Base-by-base conservation (phyloP, 2,797 vertebrate species). In the Halcyon chelicuti region DNA sequence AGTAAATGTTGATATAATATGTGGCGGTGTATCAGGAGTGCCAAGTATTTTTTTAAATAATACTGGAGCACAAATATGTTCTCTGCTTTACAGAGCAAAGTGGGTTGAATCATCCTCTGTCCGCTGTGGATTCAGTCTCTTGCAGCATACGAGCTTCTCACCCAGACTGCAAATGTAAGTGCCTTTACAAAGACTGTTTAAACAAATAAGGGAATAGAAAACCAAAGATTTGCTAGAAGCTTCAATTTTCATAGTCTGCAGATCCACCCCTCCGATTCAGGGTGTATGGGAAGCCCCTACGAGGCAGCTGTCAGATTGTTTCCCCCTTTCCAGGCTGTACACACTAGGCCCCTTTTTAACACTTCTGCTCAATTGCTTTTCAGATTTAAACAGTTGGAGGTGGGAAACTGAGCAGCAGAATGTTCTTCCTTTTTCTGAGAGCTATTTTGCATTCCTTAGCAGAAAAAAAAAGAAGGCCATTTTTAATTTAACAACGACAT, bases 371-470 rank as follows among this genome's bases (percentile, higher is more conserved):
- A 83, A 63, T 16, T 80, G 33, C 72, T 92, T 92, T 85, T 86
- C 65, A 95, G 74, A 94, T 85, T 71, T 74, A 51, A 95, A 85
- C 52, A 82, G 77, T 19, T 71, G 86, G 84, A 93, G 72, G 89
- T 2, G 57, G 81, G 62, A 92, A 80, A 88, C 40, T 20, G 84
- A 84, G 74, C 63, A 93, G 63, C 78, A 88, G 52, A 82, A 81
- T n/a, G 71, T 84, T 84, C 33, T 58, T 82, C 71, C 57, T 54
- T 77, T 91, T 86, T 67, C 49, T 77, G 51, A 90, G 51, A 83
- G 49, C 81, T 93, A 21, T 76, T 96, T 17, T 87, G 67, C 80
- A 84, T 94, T 67, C 70, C 74, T 89, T 57, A 90, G 46, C 67
- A 86, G 58, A 82, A 86, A 75, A 87, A 75, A 87, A 75, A 87